Evolutionary conservation across 2,113 vertebrate species (phyloP).

Genomic region (Smithornis capensis): DNA sequence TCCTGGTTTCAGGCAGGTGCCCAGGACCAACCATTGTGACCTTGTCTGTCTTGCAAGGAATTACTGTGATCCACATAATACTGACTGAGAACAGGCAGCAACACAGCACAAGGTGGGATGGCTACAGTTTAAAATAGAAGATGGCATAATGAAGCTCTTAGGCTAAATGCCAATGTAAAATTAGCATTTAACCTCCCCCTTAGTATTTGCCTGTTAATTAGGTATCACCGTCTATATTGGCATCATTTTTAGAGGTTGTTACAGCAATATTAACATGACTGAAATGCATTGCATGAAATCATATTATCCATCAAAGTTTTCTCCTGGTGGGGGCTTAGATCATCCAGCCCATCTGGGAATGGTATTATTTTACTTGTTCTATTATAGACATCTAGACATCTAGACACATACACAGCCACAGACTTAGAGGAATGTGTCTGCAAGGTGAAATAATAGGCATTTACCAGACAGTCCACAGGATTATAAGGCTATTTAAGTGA

Average conservation of each 20-base stretch:
- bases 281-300: not conserved
- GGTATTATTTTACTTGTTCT: conserved; percentile 45
- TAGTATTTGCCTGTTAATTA: conserved; percentile 46
- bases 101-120: not conserved
- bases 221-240: not conserved
- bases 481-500: conserved; percentile 23
- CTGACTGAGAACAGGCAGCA: not conserved
- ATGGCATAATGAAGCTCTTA: conserved; percentile 51
- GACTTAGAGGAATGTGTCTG: conserved; percentile 43
- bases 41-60: not conserved
- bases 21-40: not conserved
- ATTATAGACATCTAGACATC: conserved; percentile 6
- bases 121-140: conserved; percentile 44
- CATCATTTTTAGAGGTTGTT: conserved; percentile 4
- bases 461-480: not conserved
- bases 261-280: not conserved
- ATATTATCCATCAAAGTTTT: not conserved
- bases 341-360: conserved; percentile 21
- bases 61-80: not conserved
- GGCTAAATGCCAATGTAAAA: conserved; percentile 44
- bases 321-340: not conserved
- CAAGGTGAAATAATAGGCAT: not conserved
- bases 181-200: conserved; percentile 31
- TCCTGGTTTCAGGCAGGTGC: not conserved
- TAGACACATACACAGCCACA: conserved; percentile 17